These are phyloP conservation scores for Taxidea taxus DNA, from an alignment of 2,113 vertebrate species.

Conservation along the genomic window DNA sequence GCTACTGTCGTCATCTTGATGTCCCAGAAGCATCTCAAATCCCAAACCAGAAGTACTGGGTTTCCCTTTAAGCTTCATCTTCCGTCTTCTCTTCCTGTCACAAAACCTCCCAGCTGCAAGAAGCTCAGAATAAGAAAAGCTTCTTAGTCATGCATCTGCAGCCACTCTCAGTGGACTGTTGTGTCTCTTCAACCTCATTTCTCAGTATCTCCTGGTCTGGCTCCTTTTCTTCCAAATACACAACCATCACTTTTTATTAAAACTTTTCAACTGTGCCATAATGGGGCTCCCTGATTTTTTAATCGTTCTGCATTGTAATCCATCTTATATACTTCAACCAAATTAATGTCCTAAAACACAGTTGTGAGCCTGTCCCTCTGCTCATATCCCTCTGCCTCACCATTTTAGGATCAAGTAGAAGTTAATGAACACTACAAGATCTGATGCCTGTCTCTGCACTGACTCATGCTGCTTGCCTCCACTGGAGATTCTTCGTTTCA, in stretches of 20 bases:
- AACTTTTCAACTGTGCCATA: neutral
- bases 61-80: neutral
- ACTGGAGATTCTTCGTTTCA: neutral
- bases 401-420: neutral
- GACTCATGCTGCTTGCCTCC: accelerated
- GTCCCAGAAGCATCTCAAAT: neutral
- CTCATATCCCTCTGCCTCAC: neutral
- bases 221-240: neutral
- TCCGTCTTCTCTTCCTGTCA: neutral
- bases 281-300: neutral
- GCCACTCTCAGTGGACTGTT: accelerated
- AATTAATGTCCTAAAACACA: neutral
- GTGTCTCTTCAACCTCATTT: neutral
- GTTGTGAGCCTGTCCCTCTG: neutral
- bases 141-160: neutral
- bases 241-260: neutral
- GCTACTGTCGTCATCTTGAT: neutral
- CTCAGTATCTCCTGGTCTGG: neutral
- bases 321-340: neutral
- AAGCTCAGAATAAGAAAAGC: neutral
- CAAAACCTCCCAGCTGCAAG: neutral
- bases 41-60: neutral
- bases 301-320: neutral
- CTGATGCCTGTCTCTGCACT: neutral
- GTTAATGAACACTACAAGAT: accelerated